Conservation (phyloP, 2,113 vertebrate species). For the Cryptotis parvus region DNA sequence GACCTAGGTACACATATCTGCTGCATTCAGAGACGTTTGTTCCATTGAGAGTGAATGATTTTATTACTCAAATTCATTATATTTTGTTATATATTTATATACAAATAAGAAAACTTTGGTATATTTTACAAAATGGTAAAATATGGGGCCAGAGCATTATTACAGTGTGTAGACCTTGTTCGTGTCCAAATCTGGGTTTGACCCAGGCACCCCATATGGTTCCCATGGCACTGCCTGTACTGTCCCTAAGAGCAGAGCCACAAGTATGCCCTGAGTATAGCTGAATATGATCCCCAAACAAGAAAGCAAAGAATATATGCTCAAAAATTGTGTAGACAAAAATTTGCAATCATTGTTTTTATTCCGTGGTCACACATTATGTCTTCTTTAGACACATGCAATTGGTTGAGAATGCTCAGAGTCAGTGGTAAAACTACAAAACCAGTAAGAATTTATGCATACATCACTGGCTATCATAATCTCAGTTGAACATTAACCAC, state of each 20-base stretch:
- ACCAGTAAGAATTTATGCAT: neutral
- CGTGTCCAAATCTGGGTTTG: too few species aligned
- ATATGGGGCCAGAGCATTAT: too few species aligned
- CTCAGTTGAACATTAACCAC: neutral
- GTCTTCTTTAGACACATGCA: neutral
- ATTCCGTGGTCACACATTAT: neutral
- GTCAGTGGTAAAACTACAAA: neutral
- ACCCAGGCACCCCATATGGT: too few species aligned
- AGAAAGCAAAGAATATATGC: neutral
- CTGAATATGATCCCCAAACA: too few species aligned
- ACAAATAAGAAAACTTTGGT: neutral
- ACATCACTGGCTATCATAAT: neutral
- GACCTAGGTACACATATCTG: too few species aligned
- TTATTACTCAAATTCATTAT: neutral
- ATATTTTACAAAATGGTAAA: too few species aligned
- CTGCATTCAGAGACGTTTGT: too few species aligned
- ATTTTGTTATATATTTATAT: neutral
- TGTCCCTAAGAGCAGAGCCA: too few species aligned
- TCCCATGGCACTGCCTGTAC: too few species aligned
- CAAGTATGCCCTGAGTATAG: too few species aligned
- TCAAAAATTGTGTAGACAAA: neutral
- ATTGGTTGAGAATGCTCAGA: neutral
- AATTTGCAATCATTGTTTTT: neutral
- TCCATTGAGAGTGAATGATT: too few species aligned
- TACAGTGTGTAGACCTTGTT: too few species aligned